Evolutionary conservation across 1,140 invertebrate species (phyloP).

Genomic region (Tetragonula clypearis): DNA sequence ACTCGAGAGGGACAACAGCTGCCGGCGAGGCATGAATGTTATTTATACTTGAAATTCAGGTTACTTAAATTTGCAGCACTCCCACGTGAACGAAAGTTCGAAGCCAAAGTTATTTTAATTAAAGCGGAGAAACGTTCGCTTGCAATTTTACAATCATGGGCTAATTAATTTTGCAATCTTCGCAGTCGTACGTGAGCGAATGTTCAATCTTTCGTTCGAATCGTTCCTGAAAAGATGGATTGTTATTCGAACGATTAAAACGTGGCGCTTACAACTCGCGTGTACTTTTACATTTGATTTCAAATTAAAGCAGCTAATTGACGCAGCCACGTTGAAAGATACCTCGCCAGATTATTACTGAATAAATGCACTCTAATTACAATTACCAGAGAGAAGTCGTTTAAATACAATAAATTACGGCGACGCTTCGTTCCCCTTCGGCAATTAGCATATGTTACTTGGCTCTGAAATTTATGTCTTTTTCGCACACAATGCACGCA

Average conservation of each 20-base stretch:
- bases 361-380: background rate
- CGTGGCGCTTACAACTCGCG: background rate
- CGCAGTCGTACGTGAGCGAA: background rate
- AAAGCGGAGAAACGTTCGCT: background rate
- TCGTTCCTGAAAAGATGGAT: background rate
- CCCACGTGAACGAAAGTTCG: background rate
- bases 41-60: background rate
- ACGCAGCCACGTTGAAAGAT: background rate
- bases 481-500: too few relatives aligned
- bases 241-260: background rate
- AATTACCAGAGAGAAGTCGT: background rate
- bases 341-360: background rate
- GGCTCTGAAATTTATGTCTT: slow-evolving; percentile 1
- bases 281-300: background rate
- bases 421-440: background rate
- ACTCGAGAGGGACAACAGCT: background rate
- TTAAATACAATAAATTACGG: slow-evolving; percentile 11
- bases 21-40: background rate
- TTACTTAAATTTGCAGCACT: background rate
- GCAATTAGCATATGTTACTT: slow-evolving; percentile 20
- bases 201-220: background rate
- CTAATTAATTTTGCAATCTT: too few relatives aligned
- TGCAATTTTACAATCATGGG: too few relatives aligned
- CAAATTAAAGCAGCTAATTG: background rate
- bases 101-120: background rate